Percentiles rank a stretch among this genome's conserved stretches.
Conservation (phyloP, 2,113 vertebrate species). For the Rhabdornis inornatus region DNA sequence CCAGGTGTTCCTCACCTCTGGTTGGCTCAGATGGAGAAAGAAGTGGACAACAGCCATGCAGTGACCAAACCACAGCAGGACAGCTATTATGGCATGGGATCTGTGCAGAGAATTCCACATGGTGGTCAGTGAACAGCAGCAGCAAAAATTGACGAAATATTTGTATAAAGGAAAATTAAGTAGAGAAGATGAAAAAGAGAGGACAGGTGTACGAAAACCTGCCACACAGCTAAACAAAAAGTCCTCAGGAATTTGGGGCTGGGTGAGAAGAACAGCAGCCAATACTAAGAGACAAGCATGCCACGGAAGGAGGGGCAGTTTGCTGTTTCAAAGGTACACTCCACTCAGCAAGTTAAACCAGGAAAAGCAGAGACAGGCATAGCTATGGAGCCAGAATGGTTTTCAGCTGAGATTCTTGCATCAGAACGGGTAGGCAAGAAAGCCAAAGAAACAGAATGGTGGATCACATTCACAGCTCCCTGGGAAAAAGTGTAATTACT, state of each 20-base stretch:
- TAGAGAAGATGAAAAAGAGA: neutral
- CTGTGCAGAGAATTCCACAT: neutral
- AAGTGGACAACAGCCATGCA: neutral
- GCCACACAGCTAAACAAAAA: neutral
- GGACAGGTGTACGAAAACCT: neutral
- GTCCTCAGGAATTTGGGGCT: neutral
- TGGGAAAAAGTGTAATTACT: neutral
- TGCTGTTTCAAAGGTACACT: neutral
- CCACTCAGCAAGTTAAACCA: neutral
- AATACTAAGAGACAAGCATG: neutral
- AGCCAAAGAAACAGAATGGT: neutral
- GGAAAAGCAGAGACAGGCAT: neutral
- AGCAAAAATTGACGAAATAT: neutral
- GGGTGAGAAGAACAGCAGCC: neutral
- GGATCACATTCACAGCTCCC: neutral
- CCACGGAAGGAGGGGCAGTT: neutral
- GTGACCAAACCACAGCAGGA: neutral
- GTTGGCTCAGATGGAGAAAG: neutral
- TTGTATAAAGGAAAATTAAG: neutral
- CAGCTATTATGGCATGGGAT: neutral
- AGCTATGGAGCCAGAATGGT: neutral
- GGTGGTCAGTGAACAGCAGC: neutral
- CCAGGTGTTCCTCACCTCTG: neutral
- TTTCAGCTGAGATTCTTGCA: neutral
- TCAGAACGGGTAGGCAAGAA: neutral